phyloP scores from a whole-genome alignment of 2,113 vertebrate species.

The Hippolais icterina region DNA sequence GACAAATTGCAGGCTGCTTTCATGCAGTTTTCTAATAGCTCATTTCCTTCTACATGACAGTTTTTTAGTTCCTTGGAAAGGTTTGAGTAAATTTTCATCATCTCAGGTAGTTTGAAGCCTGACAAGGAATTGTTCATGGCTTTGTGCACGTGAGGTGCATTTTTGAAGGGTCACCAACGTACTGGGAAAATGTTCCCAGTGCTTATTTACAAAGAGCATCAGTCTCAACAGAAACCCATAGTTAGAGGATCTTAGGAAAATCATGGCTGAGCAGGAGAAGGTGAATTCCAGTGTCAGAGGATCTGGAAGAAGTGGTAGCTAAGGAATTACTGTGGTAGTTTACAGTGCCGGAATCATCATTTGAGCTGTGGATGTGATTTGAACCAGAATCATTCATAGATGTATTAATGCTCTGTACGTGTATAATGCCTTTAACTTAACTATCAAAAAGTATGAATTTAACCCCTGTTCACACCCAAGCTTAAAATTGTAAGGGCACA shows the following conservation, averaged over 20 bases:
- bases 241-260: not conserved
- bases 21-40: not conserved
- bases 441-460: not conserved
- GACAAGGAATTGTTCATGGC: not conserved
- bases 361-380: not conserved
- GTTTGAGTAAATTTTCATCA: constrained; percentile 6
- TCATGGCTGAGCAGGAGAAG: not conserved
- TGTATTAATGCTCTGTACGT: not conserved
- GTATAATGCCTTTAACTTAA: not conserved
- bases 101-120: constrained; percentile 13
- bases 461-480: not conserved
- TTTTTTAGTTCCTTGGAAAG: constrained; percentile 20
- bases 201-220: not conserved
- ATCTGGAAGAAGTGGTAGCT: not conserved
- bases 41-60: constrained; percentile 8
- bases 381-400: not conserved
- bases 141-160: not conserved
- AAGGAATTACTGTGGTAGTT: not conserved
- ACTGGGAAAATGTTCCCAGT: not conserved
- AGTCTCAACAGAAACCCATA: not conserved
- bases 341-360: not conserved
- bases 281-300: not conserved
- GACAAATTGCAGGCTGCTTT: constrained; percentile 44
- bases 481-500: not conserved
- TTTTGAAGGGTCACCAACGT: not conserved